Base-by-base conservation (phyloP, 2,888 invertebrate species). In the Melipona beecheii region DNA sequence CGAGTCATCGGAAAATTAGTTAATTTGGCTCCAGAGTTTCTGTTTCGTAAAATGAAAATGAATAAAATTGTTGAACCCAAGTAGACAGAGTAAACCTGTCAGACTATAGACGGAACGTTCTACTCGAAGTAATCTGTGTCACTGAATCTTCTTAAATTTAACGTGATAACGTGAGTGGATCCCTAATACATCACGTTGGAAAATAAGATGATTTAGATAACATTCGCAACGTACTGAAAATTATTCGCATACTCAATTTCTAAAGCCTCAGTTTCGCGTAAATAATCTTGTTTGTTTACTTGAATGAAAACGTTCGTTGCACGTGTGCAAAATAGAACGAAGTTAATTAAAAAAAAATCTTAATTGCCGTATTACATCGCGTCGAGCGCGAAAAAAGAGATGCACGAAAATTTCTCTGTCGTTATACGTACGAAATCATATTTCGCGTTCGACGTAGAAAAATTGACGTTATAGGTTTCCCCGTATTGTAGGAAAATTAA, bases 401-500 rank as follows among this genome's bases (percentile, higher is more conserved):
- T 43, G n/a, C 43, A 60, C 13, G 21, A 9, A 21, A 27, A 4
- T 24, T 36, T 62, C 21, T 27, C 9, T 58, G 27, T 24, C 27
- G n/a, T 15, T 36, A 36, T 36, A 36, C 36, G 9, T 9, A 36
- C 36, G 1, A 43, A 52, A 70, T 71, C 75, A 43, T 24, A 81
- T 75, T 52, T 50, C 31, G 17, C 36, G 50, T 54, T 75, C 31
- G 52, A 24, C 43, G n/a, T 36, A 24, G 0, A 60, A 21, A 50
- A 50, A 77, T 60, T 72, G 77, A 27, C 52, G 4, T 31, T 43
- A 36, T 60, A 49, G 56, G 24, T 24, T 68, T 60, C 27, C 31
- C 43, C 19, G n/a, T 52, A n/a, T 31, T 15, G 62, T n/a, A 66
- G 68, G 65, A 49, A 84, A 86, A 86, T 83, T 64, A 86, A 86